A percentile compares a stretch with the other conserved stretches of the same genome.
These are phyloP conservation scores for Alviniconcha strummeri DNA, from an alignment of 2,888 invertebrate species.

Conservation along the genomic window DNA sequence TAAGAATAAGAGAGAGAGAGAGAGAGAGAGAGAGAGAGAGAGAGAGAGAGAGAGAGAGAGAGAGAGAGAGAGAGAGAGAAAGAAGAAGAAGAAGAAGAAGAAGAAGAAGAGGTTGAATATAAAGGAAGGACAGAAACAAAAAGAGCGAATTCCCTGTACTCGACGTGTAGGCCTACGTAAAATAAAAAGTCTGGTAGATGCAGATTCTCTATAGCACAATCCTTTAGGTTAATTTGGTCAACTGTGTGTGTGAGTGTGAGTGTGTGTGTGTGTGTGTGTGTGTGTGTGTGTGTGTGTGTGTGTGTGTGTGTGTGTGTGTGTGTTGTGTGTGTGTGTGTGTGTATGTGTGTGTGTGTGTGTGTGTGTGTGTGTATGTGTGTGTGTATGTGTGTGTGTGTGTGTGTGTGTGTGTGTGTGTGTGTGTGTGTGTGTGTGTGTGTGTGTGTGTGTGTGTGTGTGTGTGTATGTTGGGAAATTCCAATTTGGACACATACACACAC, in stretches of 20 bases:
- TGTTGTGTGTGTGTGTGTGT: constrained; percentile 4
- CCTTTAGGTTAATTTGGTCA: no score
- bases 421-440: no score
- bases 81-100: no score
- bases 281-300: neutral
- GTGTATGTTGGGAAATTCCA: no score
- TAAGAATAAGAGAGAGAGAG: no score
- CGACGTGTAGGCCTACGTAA: neutral
- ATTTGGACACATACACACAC: no score
- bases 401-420: neutral
- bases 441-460: no score
- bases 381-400: constrained; percentile 2
- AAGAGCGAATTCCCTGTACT: neutral
- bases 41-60: no score
- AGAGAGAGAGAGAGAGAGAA: no score
- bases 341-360: constrained; percentile 14
- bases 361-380: constrained; percentile 7
- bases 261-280: constrained; percentile 9
- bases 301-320: neutral
- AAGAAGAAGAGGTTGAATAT: neutral
- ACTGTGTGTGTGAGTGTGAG: constrained; percentile 6
- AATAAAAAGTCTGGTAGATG: no score
- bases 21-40: no score
- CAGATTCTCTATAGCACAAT: no score
- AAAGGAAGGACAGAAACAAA: neutral